Base-by-base conservation (phyloP, 2,888 invertebrate genomes). In the Caenorhabditis sulstoni region DNA sequence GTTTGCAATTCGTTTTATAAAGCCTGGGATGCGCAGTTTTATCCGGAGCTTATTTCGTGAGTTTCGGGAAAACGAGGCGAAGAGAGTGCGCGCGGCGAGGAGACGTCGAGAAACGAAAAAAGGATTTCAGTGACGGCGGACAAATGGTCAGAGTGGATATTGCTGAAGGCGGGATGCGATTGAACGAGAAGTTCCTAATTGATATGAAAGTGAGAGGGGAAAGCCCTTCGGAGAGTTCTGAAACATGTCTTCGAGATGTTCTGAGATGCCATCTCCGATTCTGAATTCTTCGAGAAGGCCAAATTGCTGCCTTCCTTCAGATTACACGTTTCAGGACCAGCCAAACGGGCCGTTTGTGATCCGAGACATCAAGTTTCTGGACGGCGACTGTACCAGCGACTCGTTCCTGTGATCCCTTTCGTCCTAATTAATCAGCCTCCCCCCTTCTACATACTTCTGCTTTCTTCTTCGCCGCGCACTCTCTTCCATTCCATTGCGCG, bases 11-110 rank as follows among this genome's bases (percentile, higher is more conserved):
- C 97, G 0, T 92, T 98, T 9, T 96, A 94, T 90, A 95, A 95
- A 1, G 93, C 94, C 0, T 98, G 97, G 97, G 98, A 98, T 90
- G 94, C 94, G 41, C 84, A 96, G 91, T 95, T 97, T 90, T 98
- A 96, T 91, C 96, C 97, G 0, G 94, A 96, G 78, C 93, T 94
- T 92, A 91, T 93, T 52, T 92, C 94, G 93, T 94, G 90, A 91
- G 92, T 61, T 73, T 65, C 35, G n/a, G 20, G 29, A 52, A 23
- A n/a, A 12, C n/a, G 35, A 52, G 52, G 52, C 29, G 29, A n/a
- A 35, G n/a, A n/a, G n/a, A n/a, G n/a, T n/a, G n/a, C n/a, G 23
- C 11, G 52, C 14, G 9, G 22, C 12, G 29, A 37, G 16, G 37
- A 53, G 44, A 44, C 8, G 23, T n/a, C n/a, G 20, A 23, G 23